Base-by-base conservation (phyloP, 1,140 invertebrate species). In the Rhopalosiphum padi region DNA sequence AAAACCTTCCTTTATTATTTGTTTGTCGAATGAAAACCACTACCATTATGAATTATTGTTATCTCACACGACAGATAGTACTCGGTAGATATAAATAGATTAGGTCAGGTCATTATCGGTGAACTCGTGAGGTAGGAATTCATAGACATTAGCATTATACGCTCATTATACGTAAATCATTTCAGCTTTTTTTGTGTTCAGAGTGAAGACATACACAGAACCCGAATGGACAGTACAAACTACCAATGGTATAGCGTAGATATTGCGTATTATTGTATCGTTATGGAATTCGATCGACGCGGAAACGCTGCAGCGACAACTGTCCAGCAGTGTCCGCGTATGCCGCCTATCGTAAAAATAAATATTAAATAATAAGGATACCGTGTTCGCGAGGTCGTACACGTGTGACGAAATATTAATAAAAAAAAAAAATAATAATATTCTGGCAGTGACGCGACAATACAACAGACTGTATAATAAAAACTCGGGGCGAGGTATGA, bases 11-110 rank as follows among this genome's bases (percentile, higher is more conserved):
- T 18, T n/a, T 18, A n/a, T 77, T n/a, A 4, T 77, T n/a, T 4
- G 6, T 68, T n/a, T 6, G 15, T n/a, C 30, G 30, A 15, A 68
- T n/a, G 15, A 68, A 30, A 60, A n/a, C 60, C 60, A 18, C 15
- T 18, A 3, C 48, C 1, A 18, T 0, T 18, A 51, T 18, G 0
- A n/a, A n/a, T 18, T 15, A n/a, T 18, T 15, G 4, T 30, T 4
- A 25, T 3, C 55, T 15, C 9, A 30, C 25, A 30, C 23, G 53
- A 25, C 7, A 68, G 11, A n/a, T 15, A n/a, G 30, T 41, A 41
- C 41, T 41, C 2, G 41, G 41, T n/a, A n/a, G 11, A 4, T 68
- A n/a, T 68, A 68, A 30, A 15, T 68, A 68, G 30, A 68, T 68
- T 25, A n/a, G 15, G 60, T 68, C 18, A 68, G 30, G 30, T n/a